A percentile compares a stretch with the other conserved stretches of the same genome.
Conservation (phyloP, 2,797 vertebrate genomes). For the Squalus acanthias region DNA sequence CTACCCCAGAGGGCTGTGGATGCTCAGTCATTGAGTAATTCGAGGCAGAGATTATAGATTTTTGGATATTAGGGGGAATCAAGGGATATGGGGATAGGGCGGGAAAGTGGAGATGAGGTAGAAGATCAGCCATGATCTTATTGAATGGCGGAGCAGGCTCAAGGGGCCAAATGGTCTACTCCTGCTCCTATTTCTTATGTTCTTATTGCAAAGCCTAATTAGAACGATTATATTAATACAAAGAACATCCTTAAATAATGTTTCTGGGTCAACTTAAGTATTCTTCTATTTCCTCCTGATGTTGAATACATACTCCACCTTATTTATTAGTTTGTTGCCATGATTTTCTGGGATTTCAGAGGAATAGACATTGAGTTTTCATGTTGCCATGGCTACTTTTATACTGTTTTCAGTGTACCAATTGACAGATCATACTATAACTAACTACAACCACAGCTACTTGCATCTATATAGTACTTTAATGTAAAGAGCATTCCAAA, state of each 20-base stretch:
- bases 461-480: not conserved
- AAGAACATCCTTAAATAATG: not conserved
- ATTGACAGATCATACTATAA: not conserved
- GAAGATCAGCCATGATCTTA: too few relatives aligned
- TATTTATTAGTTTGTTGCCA: not conserved
- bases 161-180: too few relatives aligned
- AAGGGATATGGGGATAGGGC: too few relatives aligned
- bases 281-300: not conserved
- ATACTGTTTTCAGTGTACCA: not conserved
- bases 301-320: too few relatives aligned
- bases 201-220: not conserved
- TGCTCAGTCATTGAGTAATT: too few relatives aligned
- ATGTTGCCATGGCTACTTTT: not conserved
- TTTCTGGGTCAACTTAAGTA: not conserved
- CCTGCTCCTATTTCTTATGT: too few relatives aligned
- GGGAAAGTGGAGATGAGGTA: too few relatives aligned
- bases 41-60: too few relatives aligned
- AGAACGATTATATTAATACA: not conserved
- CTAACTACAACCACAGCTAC: not conserved
- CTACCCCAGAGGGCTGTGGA: too few relatives aligned
- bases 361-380: not conserved
- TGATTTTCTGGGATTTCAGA: not conserved
- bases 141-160: too few relatives aligned
- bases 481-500: not conserved
- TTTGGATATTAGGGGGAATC: too few relatives aligned